Base-by-base conservation (phyloP, 2,113 vertebrate species). In the Amphiprion percula region DNA sequence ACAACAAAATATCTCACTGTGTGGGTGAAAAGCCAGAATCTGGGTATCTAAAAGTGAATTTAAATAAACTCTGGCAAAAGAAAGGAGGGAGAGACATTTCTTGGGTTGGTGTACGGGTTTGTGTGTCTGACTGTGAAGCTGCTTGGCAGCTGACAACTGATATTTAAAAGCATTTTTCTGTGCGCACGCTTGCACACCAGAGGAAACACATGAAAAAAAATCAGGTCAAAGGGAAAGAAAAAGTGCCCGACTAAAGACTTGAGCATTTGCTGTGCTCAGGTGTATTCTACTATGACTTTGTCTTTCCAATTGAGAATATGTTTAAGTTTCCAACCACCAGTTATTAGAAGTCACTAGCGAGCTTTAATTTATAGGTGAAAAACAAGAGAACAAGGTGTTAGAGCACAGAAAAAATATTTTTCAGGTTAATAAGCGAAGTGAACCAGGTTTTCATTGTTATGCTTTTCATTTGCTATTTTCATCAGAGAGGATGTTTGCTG, bases 121-220 rank as follows among this genome's bases (percentile, higher is more conserved):
- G 33, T 76, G 70, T 71, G 65, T 84, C 80, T 85, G 54, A 90
- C 83, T 80, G 71, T 68, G 74, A 63, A 82, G 69, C 74, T 68
- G 65, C 71, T 88, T 92, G 88, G 90, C 87, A 90, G 71, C 58
- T 41, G 46, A 87, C 72, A 90, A 79, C 64, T 77, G 88, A 87
- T 88, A 90, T 80, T 92, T 92, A 87, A 90, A 80, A 83, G 46
- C 16, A 55, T 80, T 90, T 91, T 88, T 88, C 54, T 71, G 72
- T 77, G 59, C 70, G 83, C 65, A 79, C 75, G 81, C 68, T 84
- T 86, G 64, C 44, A 87, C 74, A 73, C 66, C 24, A 63, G 79
- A 83, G 79, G 66, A 89, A 63, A 75, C 68, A 56, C 80, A 55
- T n/a, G 47, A 44, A 26, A 17, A 30, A 66, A 82, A 87, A 88